phyloP scores from a whole-genome alignment of 2,888 invertebrate species.

The Homarus gammarus region DNA sequence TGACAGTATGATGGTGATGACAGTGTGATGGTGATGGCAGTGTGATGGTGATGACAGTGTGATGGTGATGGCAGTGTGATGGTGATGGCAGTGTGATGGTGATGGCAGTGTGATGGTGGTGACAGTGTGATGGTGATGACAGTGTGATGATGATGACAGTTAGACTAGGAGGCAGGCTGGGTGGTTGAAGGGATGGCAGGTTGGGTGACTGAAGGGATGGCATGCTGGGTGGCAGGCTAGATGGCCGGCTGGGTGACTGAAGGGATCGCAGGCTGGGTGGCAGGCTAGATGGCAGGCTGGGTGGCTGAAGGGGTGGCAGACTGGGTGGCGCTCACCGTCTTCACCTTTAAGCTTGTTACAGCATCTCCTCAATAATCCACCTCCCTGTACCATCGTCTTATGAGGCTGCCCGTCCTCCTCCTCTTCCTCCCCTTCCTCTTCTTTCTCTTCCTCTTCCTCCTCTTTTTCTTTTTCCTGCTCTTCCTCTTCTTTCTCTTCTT shows the following conservation, averaged over 20 bases:
- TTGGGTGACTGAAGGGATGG: neutral
- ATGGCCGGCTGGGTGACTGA: neutral
- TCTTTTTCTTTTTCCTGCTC: neutral
- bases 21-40: no score
- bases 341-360: constrained; percentile 47
- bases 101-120: no score
- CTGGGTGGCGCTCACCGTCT: neutral
- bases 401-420: neutral
- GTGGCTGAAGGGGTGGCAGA: neutral
- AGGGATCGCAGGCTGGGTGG: no score
- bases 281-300: neutral
- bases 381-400: neutral
- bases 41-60: no score
- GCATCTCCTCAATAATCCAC: constrained; percentile 27
- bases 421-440: neutral
- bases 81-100: no score
- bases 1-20: no score
- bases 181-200: neutral
- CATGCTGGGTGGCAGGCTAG: neutral
- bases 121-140: no score
- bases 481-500: neutral
- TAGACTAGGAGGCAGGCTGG: neutral
- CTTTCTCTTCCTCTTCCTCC: neutral
- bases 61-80: no score
- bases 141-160: no score